phyloP scores from a whole-genome alignment of 1,140 invertebrate genomes.

The Lordiphosa collinella region DNA sequence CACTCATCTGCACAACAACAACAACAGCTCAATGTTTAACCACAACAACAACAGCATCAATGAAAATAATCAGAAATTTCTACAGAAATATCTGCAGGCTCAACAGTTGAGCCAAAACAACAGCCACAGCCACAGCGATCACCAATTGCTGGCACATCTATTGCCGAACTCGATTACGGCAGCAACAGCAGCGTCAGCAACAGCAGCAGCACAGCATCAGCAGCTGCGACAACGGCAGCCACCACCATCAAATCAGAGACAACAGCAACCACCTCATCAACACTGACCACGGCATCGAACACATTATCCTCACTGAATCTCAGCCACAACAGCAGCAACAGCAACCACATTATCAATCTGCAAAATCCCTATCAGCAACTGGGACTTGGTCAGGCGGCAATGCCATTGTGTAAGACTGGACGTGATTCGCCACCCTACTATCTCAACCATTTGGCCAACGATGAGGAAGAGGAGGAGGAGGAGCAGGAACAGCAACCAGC shows the following conservation, averaged over 20 bases:
- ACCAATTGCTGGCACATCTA: slow-evolving; percentile 53
- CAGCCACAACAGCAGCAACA: slow-evolving; percentile 29
- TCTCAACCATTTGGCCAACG: slow-evolving; percentile 1
- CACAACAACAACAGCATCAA: slow-evolving; percentile 66
- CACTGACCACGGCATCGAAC: slow-evolving; percentile 67
- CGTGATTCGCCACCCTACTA: slow-evolving; percentile 50
- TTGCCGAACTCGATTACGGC: slow-evolving; percentile 57
- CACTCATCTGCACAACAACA: slow-evolving; percentile 55
- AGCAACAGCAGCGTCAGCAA: slow-evolving; percentile 42
- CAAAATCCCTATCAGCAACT: slow-evolving; percentile 63
- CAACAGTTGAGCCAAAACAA: slow-evolving; percentile 53
- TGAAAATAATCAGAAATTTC: slow-evolving; percentile 67
- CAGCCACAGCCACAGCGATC: slow-evolving; percentile 29
- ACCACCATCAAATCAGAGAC: slow-evolving; percentile 54
- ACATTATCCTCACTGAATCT: slow-evolving; percentile 62
- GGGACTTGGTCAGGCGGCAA: slow-evolving; percentile 42
- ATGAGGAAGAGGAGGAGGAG: slow-evolving; percentile 15
- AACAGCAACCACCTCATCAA: slow-evolving; percentile 41
- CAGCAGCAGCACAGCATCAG: slow-evolving; percentile 51
- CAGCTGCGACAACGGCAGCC: slow-evolving; percentile 26
- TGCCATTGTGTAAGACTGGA: slow-evolving; percentile 48
- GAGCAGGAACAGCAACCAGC: slow-evolving; percentile 27
- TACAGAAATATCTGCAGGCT: slow-evolving; percentile 74
- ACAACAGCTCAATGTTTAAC: slow-evolving; percentile 58
- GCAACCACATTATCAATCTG: slow-evolving; percentile 58